These are phyloP conservation scores for Pterocles burchelli DNA, from an alignment of 2,113 vertebrate genomes.

Conservation along the genomic window DNA sequence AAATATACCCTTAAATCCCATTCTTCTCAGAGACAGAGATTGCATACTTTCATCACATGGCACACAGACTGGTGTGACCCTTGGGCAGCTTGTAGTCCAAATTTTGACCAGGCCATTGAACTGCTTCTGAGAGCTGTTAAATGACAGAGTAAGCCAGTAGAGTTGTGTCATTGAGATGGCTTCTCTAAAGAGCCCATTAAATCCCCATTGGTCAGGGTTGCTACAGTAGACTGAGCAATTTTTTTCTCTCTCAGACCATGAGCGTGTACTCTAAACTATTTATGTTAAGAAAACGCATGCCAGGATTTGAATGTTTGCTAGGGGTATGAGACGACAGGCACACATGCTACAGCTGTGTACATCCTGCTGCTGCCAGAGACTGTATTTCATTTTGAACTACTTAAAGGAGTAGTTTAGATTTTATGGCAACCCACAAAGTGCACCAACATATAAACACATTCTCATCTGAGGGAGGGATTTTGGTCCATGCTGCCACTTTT, in stretches of 20 bases:
- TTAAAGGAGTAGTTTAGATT: conserved; percentile 43
- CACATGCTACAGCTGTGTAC: conserved; percentile 59
- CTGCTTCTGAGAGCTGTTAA: background rate
- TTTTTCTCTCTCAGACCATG: background rate
- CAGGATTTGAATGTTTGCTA: conserved; percentile 37
- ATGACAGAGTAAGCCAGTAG: background rate
- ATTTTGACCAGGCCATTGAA: background rate
- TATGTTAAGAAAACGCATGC: conserved; percentile 57
- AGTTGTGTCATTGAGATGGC: background rate
- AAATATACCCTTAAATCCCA: background rate
- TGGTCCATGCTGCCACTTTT: background rate
- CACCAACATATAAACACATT: conserved; percentile 39
- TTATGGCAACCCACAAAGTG: conserved; percentile 42
- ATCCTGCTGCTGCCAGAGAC: conserved; percentile 29
- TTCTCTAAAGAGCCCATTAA: conserved; percentile 5
- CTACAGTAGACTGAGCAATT: conserved; percentile 5
- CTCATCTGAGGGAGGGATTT: background rate
- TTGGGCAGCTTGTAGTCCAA: background rate
- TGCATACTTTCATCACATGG: background rate
- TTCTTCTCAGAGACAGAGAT: background rate
- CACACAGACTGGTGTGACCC: background rate
- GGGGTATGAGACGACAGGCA: conserved; percentile 58
- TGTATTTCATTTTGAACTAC: conserved; percentile 47
- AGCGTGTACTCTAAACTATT: conserved; percentile 54
- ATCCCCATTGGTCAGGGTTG: background rate